These are phyloP conservation scores for Noctua janthina DNA, from an alignment of 2,888 invertebrate genomes.

Conservation along the genomic window DNA sequence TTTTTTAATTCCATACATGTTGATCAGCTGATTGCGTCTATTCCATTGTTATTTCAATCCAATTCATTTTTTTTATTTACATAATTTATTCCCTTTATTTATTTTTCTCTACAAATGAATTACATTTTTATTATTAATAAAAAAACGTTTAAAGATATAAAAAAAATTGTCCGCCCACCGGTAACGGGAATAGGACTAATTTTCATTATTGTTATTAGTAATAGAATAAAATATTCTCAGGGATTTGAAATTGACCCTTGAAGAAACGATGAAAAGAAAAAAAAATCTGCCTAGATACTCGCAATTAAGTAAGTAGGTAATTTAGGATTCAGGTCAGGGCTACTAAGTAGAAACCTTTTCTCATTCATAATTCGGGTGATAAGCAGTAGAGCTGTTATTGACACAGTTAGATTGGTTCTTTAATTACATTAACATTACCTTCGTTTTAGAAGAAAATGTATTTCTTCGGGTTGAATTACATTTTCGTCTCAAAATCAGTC, in stretches of 20 bases:
- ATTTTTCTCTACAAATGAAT: too few species aligned
- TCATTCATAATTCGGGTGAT: background rate
- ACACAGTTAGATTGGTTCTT: background rate
- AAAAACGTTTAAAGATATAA: too few species aligned
- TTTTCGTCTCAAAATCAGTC: background rate
- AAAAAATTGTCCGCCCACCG: too few species aligned
- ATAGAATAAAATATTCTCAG: background rate
- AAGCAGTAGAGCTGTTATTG: background rate
- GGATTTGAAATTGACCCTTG: background rate
- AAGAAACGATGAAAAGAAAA: too few species aligned
- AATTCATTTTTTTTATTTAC: background rate
- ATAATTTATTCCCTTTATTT: too few species aligned
- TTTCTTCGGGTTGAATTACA: background rate
- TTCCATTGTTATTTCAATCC: too few species aligned
- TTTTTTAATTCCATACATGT: too few species aligned
- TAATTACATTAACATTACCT: background rate
- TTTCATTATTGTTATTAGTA: background rate
- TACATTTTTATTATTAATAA: too few species aligned
- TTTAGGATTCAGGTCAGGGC: background rate
- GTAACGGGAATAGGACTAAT: too few species aligned
- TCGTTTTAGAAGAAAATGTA: background rate
- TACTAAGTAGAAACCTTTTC: background rate
- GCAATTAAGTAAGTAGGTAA: background rate
- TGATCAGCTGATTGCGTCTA: too few species aligned
- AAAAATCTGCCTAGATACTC: background rate